A percentile compares a stretch with the other conserved stretches of the same genome.
phyloP scores from a whole-genome alignment of 2,888 invertebrate genomes.

The Selenia dentaria region DNA sequence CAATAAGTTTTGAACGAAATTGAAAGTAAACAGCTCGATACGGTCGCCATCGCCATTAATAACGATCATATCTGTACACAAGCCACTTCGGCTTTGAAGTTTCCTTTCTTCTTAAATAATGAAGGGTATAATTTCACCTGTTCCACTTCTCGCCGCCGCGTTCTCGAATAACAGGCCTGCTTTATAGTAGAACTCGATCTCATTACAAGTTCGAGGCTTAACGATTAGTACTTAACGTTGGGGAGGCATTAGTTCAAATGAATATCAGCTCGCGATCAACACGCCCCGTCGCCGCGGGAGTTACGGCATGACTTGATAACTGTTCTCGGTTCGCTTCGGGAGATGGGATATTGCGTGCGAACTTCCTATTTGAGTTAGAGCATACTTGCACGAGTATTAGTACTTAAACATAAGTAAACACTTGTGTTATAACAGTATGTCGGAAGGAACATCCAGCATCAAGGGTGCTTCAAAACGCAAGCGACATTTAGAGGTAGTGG shows the following conservation, averaged over 20 bases:
- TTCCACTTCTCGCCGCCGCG: not conserved
- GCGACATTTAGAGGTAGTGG: too few relatives aligned
- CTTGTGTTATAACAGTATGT: too few relatives aligned
- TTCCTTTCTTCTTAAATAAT: conserved; percentile 2
- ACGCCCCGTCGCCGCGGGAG: too few relatives aligned
- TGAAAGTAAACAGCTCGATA: conserved; percentile 58
- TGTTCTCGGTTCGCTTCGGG: too few relatives aligned
- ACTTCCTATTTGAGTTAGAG: too few relatives aligned
- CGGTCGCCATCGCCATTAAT: conserved; percentile 28
- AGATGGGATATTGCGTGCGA: too few relatives aligned
- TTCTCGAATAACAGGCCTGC: not conserved
- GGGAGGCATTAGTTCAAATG: conserved; percentile 1
- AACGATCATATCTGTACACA: conserved; percentile 19
- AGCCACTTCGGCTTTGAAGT: conserved; percentile 3
- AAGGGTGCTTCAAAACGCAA: too few relatives aligned
- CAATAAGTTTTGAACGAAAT: conserved; percentile 58
- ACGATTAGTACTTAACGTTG: not conserved
- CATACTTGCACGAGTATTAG: too few relatives aligned
- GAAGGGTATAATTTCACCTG: conserved; percentile 5
- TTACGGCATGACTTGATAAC: too few relatives aligned
- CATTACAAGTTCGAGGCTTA: conserved; percentile 4
- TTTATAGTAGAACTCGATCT: conserved; percentile 5
- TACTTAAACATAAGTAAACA: too few relatives aligned
- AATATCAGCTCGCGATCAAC: not conserved
- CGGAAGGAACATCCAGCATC: too few relatives aligned